phyloP scores from a whole-genome alignment of 92 coral and sea anemone species.

The Palythoa grandiflora region DNA sequence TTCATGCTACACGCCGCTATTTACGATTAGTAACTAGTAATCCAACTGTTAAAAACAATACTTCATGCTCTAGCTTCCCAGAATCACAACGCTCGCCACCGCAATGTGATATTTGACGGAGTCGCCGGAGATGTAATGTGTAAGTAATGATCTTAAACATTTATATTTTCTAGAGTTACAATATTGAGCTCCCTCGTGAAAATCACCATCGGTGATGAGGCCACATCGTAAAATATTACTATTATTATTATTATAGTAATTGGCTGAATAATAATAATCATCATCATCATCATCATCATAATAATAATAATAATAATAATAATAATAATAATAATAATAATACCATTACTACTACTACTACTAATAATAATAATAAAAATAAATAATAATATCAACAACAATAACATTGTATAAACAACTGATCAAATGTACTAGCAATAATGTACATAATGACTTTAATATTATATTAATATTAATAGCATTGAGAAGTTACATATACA shows the following conservation, averaged over 20 bases:
- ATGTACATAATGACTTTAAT: no score
- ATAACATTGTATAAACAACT: not conserved
- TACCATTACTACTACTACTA: not conserved
- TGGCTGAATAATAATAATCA: not conserved
- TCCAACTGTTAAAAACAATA: not conserved
- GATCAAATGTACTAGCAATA: no score
- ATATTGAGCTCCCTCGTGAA: no score
- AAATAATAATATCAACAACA: not conserved
- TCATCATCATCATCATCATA: not conserved
- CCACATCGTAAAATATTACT: no score
- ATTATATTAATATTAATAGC: not conserved
- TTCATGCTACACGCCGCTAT: no score
- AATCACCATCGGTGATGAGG: no score
- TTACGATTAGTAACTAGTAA: not conserved
- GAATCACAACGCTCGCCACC: slow-evolving; percentile 72
- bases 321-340: no score
- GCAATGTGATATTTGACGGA: slow-evolving; percentile 87
- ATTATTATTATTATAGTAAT: no score
- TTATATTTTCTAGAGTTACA: no score
- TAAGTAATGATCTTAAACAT: slow-evolving; percentile 49
- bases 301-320: no score
- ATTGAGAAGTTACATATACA: not conserved
- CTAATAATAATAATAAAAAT: not conserved
- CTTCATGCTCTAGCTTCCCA: slow-evolving; percentile 68
- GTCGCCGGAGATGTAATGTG: slow-evolving; percentile 82